These are phyloP conservation scores for Neoitamus cyanurus DNA, from an alignment of 2,888 invertebrate genomes.

Conservation along the genomic window DNA sequence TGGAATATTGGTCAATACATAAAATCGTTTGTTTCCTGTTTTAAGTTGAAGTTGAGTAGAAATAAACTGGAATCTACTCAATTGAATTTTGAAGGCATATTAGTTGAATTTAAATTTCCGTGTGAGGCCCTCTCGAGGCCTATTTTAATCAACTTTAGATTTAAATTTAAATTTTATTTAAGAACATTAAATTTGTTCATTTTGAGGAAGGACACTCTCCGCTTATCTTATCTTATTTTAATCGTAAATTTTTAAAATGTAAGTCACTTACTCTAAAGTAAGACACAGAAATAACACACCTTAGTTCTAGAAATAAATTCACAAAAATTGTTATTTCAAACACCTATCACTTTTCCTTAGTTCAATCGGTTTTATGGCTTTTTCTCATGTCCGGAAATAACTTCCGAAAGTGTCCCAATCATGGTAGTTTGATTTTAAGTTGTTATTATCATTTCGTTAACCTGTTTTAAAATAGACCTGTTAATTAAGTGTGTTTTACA, in stretches of 20 bases:
- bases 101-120: not conserved
- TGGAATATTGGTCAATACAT: conserved; percentile 10
- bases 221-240: not conserved
- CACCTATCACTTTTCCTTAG: not conserved
- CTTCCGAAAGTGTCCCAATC: not conserved
- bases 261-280: not conserved
- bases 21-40: not conserved
- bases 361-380: not conserved
- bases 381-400: not conserved
- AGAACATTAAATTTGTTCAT: not conserved
- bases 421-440: not conserved
- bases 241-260: not conserved
- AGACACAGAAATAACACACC: not conserved
- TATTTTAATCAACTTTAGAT: not conserved
- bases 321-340: not conserved
- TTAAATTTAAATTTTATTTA: not conserved
- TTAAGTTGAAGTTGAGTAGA: not conserved
- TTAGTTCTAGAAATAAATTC: not conserved
- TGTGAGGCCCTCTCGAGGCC: not conserved
- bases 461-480: not conserved
- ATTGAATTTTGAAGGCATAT: conserved; percentile 12
- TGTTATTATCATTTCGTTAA: not conserved
- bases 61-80: not conserved
- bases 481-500: not conserved
- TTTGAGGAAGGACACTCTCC: not conserved